A percentile compares a stretch with the other conserved stretches of the same genome.
Conservation (phyloP, 2,113 vertebrate genomes). For the Pseudopipra pipra region DNA sequence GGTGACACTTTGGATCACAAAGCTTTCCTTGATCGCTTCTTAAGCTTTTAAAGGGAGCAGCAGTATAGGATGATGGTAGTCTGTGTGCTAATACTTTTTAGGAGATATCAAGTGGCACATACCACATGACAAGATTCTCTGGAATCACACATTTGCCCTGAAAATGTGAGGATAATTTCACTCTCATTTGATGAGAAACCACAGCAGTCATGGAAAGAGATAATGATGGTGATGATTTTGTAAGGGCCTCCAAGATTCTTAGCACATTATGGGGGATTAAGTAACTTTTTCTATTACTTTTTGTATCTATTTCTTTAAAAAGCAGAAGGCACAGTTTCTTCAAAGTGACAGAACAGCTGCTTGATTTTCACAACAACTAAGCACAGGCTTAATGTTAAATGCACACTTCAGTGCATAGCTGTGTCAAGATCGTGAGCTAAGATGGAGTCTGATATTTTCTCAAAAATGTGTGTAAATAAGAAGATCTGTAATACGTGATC, state of each 20-base stretch:
- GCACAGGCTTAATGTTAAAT: not conserved
- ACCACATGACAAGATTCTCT: not conserved
- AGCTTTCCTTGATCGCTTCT: not conserved
- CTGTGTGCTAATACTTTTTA: not conserved
- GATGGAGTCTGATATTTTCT: not conserved
- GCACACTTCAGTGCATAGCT: not conserved
- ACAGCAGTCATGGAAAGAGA: not conserved
- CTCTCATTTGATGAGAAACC: not conserved
- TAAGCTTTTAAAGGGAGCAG: not conserved
- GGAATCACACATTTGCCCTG: not conserved
- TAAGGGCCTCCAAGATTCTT: not conserved
- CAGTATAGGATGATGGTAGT: not conserved
- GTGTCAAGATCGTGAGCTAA: slow-evolving; percentile 1
- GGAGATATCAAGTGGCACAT: not conserved
- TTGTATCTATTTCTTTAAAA: not conserved
- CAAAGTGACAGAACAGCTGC: slow-evolving; percentile 17
- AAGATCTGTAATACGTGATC: not conserved
- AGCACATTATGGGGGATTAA: fast-evolving
- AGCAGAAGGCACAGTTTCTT: not conserved
- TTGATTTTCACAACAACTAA: slow-evolving; percentile 23
- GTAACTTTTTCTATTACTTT: not conserved
- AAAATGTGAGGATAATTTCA: not conserved
- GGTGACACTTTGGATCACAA: not conserved
- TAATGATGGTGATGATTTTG: not conserved
- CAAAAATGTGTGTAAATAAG: not conserved